Evolutionary conservation across 2,113 vertebrate genomes (phyloP).

Genomic region (Pomatostomus ruficeps): DNA sequence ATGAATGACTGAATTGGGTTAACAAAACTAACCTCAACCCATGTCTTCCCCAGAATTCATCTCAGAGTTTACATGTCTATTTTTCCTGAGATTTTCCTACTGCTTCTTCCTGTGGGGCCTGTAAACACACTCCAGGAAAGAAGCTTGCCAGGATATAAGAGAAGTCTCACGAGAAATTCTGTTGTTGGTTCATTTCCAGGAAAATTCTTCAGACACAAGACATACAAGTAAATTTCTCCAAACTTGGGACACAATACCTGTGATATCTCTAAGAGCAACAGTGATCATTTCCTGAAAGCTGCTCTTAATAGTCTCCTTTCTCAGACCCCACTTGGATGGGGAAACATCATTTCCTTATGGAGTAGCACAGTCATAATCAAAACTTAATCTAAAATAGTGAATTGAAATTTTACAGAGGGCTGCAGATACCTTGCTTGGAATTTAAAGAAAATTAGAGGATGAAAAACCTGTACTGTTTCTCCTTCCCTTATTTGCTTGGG

Average conservation of each 20-base stretch:
- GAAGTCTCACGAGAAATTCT: slow-evolving; percentile 50
- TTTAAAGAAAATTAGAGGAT: background rate
- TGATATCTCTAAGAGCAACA: background rate
- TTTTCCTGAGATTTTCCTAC: slow-evolving; percentile 29
- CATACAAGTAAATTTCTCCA: background rate
- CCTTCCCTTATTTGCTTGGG: background rate
- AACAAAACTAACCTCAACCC: background rate
- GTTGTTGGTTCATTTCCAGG: slow-evolving; percentile 34
- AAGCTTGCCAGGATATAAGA: slow-evolving; percentile 43
- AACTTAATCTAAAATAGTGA: background rate
- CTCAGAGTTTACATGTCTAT: slow-evolving; percentile 5
- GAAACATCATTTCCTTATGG: background rate
- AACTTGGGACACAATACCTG: background rate
- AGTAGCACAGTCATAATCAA: background rate
- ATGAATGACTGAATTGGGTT: background rate
- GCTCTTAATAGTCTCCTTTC: background rate
- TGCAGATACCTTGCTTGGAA: background rate
- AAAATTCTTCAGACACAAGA: slow-evolving; percentile 21
- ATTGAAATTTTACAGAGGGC: background rate
- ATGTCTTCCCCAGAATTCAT: background rate
- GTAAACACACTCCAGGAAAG: slow-evolving; percentile 30
- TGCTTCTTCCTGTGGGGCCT: slow-evolving; percentile 50
- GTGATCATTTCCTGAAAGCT: background rate
- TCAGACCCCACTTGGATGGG: background rate
- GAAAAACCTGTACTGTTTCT: background rate